phyloP scores from a whole-genome alignment of 2,888 invertebrate species.

The Trachelus stipa region DNA sequence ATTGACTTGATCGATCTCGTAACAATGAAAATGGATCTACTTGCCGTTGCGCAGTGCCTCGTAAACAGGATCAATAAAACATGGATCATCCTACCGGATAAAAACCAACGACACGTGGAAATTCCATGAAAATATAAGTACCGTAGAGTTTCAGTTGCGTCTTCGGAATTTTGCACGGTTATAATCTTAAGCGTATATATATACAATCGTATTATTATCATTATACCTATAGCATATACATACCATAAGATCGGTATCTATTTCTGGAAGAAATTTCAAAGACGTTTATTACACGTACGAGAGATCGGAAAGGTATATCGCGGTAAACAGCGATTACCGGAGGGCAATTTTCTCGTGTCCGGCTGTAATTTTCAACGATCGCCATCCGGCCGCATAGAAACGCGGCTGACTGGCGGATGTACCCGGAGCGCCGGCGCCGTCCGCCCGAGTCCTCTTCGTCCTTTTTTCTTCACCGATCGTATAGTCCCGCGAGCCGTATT shows the following conservation, averaged over 20 bases:
- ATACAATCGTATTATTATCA: too few species aligned
- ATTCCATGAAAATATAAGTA: neutral
- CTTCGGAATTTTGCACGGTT: neutral
- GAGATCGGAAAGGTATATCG: neutral
- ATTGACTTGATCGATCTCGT: neutral
- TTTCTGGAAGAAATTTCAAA: neutral
- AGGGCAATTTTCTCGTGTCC: slow-evolving; percentile 52
- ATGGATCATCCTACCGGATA: neutral
- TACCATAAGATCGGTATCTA: neutral
- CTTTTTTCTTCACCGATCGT: slow-evolving; percentile 33
- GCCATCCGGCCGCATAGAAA: slow-evolving; percentile 7
- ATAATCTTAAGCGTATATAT: neutral
- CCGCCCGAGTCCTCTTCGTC: slow-evolving; percentile 39
- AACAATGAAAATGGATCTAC: neutral
- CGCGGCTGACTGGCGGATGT: slow-evolving; percentile 6
- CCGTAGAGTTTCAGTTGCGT: neutral
- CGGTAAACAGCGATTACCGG: slow-evolving; percentile 12
- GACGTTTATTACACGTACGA: neutral
- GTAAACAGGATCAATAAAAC: neutral
- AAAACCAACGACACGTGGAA: neutral
- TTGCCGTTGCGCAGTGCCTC: neutral
- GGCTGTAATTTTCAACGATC: slow-evolving; percentile 48
- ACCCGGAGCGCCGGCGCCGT: slow-evolving; percentile 53
- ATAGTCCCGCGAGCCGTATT: slow-evolving; percentile 13
- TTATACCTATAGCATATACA: too few species aligned